Percentiles rank a stretch among this genome's conserved stretches.
Evolutionary conservation across 23 tunicate genomes (phyloP).

Genomic region (Trididemnum nubilum): DNA sequence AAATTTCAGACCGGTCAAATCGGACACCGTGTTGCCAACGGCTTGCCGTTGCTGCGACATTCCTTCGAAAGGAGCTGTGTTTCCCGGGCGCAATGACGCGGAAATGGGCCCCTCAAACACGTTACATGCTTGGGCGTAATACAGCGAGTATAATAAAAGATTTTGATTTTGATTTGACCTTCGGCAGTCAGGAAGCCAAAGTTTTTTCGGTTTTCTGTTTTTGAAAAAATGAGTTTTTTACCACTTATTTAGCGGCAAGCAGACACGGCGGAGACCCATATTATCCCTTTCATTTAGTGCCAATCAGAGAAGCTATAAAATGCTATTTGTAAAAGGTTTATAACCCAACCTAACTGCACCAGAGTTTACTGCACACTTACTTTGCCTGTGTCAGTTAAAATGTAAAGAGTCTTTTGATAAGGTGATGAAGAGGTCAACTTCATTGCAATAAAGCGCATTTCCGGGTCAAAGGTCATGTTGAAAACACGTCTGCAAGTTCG

Average conservation of each 20-base stretch:
- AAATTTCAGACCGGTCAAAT: background rate
- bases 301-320: too few relatives aligned
- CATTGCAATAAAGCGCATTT: conserved; percentile 92
- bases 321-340: too few relatives aligned
- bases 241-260: too few relatives aligned
- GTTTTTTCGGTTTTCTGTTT: too few relatives aligned
- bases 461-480: conserved; percentile 99
- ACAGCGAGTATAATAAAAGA: background rate
- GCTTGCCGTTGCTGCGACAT: background rate
- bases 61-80: background rate
- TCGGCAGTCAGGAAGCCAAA: background rate
- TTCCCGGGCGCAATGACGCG: background rate
- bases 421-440: conserved; percentile 68
- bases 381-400: conserved; percentile 90
- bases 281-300: too few relatives aligned
- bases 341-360: too few relatives aligned
- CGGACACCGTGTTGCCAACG: background rate
- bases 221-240: too few relatives aligned
- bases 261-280: too few relatives aligned
- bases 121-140: background rate
- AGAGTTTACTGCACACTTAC: too few relatives aligned
- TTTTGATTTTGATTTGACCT: background rate
- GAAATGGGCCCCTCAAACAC: background rate
- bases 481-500: conserved; percentile 91
- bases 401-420: conserved; percentile 89